Percentiles rank a stretch among this genome's conserved stretches.
Evolutionary conservation across 2,113 vertebrate species (phyloP).

Genomic region (Asarcornis scutulata): DNA sequence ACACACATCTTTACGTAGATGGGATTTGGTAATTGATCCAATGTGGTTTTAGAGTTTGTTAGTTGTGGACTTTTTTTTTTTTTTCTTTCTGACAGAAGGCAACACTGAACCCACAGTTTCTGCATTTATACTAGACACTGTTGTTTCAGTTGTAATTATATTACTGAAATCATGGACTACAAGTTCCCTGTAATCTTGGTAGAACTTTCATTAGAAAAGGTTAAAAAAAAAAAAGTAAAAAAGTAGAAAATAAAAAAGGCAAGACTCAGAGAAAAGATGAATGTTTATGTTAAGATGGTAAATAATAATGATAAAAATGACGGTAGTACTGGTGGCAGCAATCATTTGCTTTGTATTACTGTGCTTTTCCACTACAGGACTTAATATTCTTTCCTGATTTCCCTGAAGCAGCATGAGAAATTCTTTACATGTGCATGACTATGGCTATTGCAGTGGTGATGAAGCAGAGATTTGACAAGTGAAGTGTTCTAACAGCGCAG

Average conservation of each 20-base stretch:
- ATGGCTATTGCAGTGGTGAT: background rate
- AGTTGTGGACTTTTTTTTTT: background rate
- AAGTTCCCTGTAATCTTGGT: background rate
- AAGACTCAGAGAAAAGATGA: background rate
- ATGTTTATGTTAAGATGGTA: background rate
- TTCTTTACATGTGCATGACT: background rate
- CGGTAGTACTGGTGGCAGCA: background rate
- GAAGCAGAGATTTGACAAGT: background rate
- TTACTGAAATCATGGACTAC: background rate
- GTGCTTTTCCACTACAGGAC: background rate
- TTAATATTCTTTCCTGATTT: constrained; percentile 14
- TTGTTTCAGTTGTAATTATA: background rate
- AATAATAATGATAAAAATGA: background rate
- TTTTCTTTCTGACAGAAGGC: constrained; percentile 29
- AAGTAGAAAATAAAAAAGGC: background rate
- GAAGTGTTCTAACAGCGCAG: background rate
- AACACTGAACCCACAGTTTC: background rate
- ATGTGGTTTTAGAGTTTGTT: background rate
- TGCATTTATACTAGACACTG: background rate
- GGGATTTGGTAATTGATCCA: constrained; percentile 18
- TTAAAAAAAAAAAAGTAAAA: background rate
- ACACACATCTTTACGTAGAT: constrained; percentile 29
- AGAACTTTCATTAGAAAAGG: background rate
- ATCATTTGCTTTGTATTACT: background rate
- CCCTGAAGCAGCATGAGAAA: background rate